Evolutionary conservation across 2,113 vertebrate species (phyloP), one percentile per base, ranked within the genome.

Genomic region (Prietella phreatophila): DNA sequence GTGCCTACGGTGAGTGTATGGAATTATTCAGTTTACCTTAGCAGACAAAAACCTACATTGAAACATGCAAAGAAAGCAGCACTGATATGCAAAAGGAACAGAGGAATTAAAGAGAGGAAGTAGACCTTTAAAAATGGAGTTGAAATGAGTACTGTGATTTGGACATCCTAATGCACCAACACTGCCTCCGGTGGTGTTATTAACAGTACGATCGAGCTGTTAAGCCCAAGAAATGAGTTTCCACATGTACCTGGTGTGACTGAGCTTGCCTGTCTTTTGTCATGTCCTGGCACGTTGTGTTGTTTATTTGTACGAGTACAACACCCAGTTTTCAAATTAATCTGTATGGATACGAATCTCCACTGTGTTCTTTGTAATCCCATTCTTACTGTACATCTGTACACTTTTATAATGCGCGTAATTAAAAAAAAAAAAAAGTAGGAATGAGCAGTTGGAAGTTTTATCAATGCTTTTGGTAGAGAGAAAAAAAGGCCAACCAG

Each of bases 1-100:
- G 88, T 89, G 61, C 88, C 88, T 65, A 89, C 88, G 85, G 88
- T 89, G 20, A 86, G 88, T 69, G 30, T 79, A 5, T 30, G 42
- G 27, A 33, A 67, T 39, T 2, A 42, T 19, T 83, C 42, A 20
- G 17, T 83, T 47, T n/a, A 11, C 33, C 13, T 27, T 63, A 22
- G 3, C 55, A 36, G 80, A 82, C 13, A 15, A 60, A 60, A 58
- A 36, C 5, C 19, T 3, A 17, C n/a, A 63, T 1, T 8, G 0
- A 78, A 15, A 42, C 39, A 13, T 27, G 5, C 50, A 55, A 30
- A 55, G 50, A 79, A 30, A 55, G 47, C 42, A 3, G 50, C 22
- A 47, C 13, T 47, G 36, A 83, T 25, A n/a, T 3, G 8, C 14
- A 42, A 58, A 63, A 63, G 69, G n/a, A 87, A 87, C 6, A 27